Conservation (phyloP, 2,888 invertebrate species). For the Mesoligia furuncula region DNA sequence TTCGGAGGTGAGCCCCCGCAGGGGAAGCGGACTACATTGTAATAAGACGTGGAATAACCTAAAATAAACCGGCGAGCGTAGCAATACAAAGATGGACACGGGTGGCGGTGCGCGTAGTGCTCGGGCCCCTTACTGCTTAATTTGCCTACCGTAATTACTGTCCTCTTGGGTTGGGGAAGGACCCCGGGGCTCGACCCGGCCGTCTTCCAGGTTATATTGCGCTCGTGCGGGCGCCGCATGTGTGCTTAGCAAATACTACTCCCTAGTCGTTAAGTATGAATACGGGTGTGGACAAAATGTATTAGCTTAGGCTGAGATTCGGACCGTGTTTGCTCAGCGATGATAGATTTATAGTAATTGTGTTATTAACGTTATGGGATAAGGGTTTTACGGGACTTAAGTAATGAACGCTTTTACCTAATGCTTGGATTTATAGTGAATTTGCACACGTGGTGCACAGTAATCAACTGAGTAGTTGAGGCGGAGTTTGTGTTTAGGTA, state of each 20-base stretch:
- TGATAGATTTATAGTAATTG: slow-evolving; percentile 91
- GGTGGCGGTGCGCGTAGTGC: slow-evolving; percentile 69
- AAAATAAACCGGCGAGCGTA: slow-evolving; percentile 87
- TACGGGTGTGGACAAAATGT: slow-evolving; percentile 90
- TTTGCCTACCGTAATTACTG: slow-evolving; percentile 91
- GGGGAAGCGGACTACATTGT: slow-evolving; percentile 89
- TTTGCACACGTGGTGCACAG: slow-evolving; percentile 84
- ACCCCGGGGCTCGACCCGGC: slow-evolving; percentile 86
- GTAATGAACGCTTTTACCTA: slow-evolving; percentile 89
- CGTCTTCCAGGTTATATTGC: slow-evolving; percentile 90
- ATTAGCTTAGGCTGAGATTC: slow-evolving; percentile 91
- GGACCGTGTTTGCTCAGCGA: slow-evolving; percentile 89
- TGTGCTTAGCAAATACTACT: slow-evolving; percentile 89
- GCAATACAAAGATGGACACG: slow-evolving; percentile 88
- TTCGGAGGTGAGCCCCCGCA: slow-evolving; percentile 89
- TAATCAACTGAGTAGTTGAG: slow-evolving; percentile 76
- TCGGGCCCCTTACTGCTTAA: slow-evolving; percentile 89
- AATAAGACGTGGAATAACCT: slow-evolving; percentile 90
- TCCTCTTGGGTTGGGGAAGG: slow-evolving; percentile 89
- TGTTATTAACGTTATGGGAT: slow-evolving; percentile 91
- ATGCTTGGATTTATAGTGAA: slow-evolving; percentile 88
- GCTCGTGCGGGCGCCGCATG: slow-evolving; percentile 88
- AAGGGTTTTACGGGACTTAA: slow-evolving; percentile 90
- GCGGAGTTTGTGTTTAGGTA: slow-evolving; percentile 40
- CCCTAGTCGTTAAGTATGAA: slow-evolving; percentile 90